Evolutionary conservation across 1,140 invertebrate species (phyloP).

Genomic region (Trichogramma pretiosum): DNA sequence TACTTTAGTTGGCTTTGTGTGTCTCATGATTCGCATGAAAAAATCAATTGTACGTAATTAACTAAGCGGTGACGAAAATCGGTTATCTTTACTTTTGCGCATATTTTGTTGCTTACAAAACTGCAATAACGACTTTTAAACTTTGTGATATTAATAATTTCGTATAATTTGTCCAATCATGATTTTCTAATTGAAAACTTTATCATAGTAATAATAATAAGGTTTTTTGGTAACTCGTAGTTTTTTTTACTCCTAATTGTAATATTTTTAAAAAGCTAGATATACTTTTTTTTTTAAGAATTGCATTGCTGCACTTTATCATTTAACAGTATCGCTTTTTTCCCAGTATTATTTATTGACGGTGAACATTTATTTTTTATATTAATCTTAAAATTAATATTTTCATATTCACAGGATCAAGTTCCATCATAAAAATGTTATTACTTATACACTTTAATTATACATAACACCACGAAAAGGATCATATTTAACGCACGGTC

Average conservation of each 20-base stretch:
- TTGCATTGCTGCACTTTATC: too few relatives aligned
- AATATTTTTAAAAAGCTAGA: conserved; percentile 26
- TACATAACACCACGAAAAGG: too few relatives aligned
- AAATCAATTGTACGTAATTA: too few relatives aligned
- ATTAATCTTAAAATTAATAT: conserved; percentile 4
- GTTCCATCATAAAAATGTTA: conserved; percentile 11
- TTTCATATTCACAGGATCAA: too few relatives aligned
- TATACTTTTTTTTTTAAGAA: not conserved
- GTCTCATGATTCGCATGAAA: too few relatives aligned
- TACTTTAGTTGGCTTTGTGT: too few relatives aligned
- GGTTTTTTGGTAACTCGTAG: conserved; percentile 28
- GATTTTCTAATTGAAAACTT: too few relatives aligned
- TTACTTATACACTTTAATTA: too few relatives aligned
- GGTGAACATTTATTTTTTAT: not conserved
- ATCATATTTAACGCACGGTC: too few relatives aligned
- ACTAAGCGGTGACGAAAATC: conserved; percentile 18
- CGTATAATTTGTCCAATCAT: too few relatives aligned
- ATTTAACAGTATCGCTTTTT: not conserved
- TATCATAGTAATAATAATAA: conserved; percentile 26
- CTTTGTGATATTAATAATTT: conserved; percentile 27
- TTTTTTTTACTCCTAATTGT: conserved; percentile 17
- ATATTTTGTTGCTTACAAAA: conserved; percentile 25
- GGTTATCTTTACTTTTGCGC: conserved; percentile 10
- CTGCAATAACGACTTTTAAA: conserved; percentile 39
- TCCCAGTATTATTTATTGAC: not conserved